Evolutionary conservation across 1,140 invertebrate genomes (phyloP), one percentile per base, ranked within the genome.

Genomic region (Holotrichia oblita): DNA sequence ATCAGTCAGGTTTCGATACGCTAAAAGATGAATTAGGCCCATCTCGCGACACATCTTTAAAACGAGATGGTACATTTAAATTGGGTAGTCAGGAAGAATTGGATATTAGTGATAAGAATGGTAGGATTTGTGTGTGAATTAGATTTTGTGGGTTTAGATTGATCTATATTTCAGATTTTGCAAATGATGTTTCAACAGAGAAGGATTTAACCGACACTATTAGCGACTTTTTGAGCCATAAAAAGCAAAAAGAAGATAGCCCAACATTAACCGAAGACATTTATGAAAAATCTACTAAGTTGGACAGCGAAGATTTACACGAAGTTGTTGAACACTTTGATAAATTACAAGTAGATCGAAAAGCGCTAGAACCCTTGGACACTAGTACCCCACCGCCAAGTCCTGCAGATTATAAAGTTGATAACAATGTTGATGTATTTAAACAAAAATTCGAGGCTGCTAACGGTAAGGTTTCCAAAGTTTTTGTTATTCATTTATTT

Each of bases 1-100:
- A 94, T 87, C 93, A 94, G 83, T 92, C 93, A 84, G 93, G 93
- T 80, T 94, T 94, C 87, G 93, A 94, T 85, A 90, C 90, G 73
- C 87, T 95, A 42, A 93, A 92, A 83, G 92, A 94, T 81, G 94
- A 95, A 87, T 87, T 94, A 76, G 90, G 90, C 76, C 90, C 92
- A 79, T 92, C 92, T 2, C 87, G 91, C 79, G 90, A 92, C 81
- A 88, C 89, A 6, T 91, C 91, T 75, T 84, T 92, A 72, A 87
- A 87, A 75, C 87, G 90, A 78, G 91, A 93, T 83, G 89, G 89
- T 61, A 92, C 90, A 76, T 85, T 93, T 80, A 92, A 93, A 87
- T 77, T 91, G n/a, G 82, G 89, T 89, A 84, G 82, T 34, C 81
- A 84, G n/a, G 85, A 86, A 48, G 84, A 86, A 55, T 55, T 86